Base-by-base conservation (phyloP, 1,140 invertebrate genomes). In the Vollenhovia emeryi region DNA sequence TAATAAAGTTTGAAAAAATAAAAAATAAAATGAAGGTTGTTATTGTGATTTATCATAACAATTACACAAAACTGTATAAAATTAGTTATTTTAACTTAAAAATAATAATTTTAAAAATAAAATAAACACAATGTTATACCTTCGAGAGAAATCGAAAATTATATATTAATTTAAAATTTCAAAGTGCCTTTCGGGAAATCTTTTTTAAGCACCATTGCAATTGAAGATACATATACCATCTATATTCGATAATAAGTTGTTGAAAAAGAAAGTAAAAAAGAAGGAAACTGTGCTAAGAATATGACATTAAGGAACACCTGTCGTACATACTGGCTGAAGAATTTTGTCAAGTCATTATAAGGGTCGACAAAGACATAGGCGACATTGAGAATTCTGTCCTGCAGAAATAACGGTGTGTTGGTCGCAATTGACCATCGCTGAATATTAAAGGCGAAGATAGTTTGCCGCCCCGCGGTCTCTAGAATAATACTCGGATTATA, bases 291-390 rank as follows among this genome's bases (percentile, higher is more conserved):
- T 50, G 18, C 7, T 50, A 59, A 59, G 33, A 82, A 82, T 84
- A 87, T 84, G 86, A 80, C 30, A 59, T 33, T 60, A 82, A 74
- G 75, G 40, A 50, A 82, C 75, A 86, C 50, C 59, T 68, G 86
- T 82, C 84, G 59, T 86, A 86, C 60, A 86, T 43, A 73, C 43
- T 45, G 59, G 55, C 40, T 33, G 6, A 45, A 84, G 36, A 36
- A 76, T 40, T 33, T 59, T 50, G n/a, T 11, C 11, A 33, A 9
- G 11, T 73, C 48, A 52, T 30, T 33, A 33, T 60, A 7, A 18
- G 52, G 7, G 45, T 52, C 21, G 62, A 45, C 40, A 27, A 68
- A 68, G 36, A 18, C 13, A 21, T n/a, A 21, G 0, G n/a, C 24
- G 27, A 50, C 27, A 48, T 50, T 48, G 45, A 30, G n/a, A n/a